Conservation (phyloP, 2,113 vertebrate species). For the Corydoras maculifer region DNA sequence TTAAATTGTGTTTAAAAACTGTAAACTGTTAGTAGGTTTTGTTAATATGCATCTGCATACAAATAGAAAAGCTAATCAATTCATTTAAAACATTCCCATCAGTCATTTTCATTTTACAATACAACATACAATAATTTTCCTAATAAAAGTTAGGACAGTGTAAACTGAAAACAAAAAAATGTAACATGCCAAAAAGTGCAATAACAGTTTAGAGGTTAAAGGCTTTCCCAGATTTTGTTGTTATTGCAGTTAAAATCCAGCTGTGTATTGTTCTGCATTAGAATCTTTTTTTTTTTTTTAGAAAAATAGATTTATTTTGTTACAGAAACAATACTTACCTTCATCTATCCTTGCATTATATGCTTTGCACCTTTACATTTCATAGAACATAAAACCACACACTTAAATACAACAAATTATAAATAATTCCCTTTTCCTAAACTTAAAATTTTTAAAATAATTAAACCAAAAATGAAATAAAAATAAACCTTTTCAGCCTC, state of each 20-base stretch:
- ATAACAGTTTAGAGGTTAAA: background rate
- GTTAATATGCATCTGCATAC: too few relatives aligned
- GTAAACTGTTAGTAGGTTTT: too few relatives aligned
- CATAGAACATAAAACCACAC: too few relatives aligned
- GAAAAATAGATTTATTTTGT: conserved; percentile 20
- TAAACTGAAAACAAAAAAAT: background rate
- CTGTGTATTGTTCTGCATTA: background rate
- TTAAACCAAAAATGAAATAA: background rate
- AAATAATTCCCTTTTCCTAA: background rate
- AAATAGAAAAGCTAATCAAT: background rate
- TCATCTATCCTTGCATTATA: too few relatives aligned
- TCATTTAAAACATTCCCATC: background rate
- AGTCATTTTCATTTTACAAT: too few relatives aligned
- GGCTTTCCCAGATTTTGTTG: background rate
- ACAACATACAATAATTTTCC: too few relatives aligned
- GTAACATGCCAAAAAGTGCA: background rate
- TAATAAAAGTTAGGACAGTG: background rate
- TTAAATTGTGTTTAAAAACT: too few relatives aligned
- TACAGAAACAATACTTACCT: background rate
- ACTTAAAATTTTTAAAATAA: background rate
- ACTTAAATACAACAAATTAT: background rate
- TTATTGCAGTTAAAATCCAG: conserved; percentile 15
- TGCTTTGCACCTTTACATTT: too few relatives aligned
- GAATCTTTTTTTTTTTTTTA: conserved; percentile 1
- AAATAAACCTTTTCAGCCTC: background rate